Conservation (phyloP, 1,140 invertebrate species). For the Ctenoplectra terminalis region DNA sequence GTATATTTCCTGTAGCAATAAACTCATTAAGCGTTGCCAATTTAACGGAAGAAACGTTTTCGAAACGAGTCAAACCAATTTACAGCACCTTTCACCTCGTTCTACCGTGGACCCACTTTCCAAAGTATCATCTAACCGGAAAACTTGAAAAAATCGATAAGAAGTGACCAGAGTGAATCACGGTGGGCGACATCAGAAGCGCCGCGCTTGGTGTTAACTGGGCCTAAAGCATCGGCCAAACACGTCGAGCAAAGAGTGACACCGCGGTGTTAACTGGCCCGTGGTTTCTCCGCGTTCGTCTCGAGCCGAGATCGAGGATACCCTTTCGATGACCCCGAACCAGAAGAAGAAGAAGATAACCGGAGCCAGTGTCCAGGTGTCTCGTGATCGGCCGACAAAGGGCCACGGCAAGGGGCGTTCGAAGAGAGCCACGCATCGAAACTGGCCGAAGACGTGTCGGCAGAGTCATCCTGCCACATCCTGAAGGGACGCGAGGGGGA, state of each 20-base stretch:
- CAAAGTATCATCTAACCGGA: background rate
- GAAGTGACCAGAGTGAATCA: background rate
- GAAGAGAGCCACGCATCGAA: background rate
- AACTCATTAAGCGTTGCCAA: background rate
- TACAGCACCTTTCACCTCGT: background rate
- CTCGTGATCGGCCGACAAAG: constrained; percentile 54
- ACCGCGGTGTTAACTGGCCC: constrained; percentile 51
- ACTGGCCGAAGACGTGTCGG: constrained; percentile 32
- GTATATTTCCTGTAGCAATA: background rate
- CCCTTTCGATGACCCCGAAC: constrained; percentile 54
- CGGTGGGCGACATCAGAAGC: constrained; percentile 23
- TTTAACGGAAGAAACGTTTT: background rate
- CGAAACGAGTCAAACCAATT: background rate
- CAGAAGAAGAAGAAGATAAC: constrained; percentile 35
- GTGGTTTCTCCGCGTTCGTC: constrained; percentile 13
- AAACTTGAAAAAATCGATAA: constrained; percentile 19
- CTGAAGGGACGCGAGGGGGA: background rate
- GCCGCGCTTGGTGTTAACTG: constrained; percentile 45
- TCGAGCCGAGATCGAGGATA: constrained; percentile 51
- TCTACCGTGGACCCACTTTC: background rate
- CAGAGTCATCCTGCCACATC: constrained; percentile 47
- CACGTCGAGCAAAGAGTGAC: constrained; percentile 36
- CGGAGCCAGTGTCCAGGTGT: constrained; percentile 51
- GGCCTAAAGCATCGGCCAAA: constrained; percentile 51
- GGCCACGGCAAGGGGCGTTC: constrained; percentile 20